Conservation (phyloP, 2,797 vertebrate species). For the Hirundo rustica region DNA sequence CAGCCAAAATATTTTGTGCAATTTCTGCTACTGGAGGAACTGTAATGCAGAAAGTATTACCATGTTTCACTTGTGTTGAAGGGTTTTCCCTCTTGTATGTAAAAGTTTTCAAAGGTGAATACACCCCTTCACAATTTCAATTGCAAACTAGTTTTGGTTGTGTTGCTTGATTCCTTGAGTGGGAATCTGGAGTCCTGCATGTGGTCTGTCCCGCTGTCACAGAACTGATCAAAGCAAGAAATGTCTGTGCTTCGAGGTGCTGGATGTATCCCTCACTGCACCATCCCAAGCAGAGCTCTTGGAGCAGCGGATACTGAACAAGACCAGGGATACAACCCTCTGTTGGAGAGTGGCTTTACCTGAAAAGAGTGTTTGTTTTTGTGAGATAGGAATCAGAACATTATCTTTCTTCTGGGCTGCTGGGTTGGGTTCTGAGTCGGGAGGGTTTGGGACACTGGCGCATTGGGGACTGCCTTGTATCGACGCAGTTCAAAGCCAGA, state of each 20-base stretch:
- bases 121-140: background rate
- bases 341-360: background rate
- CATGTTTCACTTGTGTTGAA: accelerated
- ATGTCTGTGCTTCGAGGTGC: accelerated
- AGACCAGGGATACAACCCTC: background rate
- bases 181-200: background rate
- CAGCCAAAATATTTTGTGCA: background rate
- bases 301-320: background rate
- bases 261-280: background rate
- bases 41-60: background rate
- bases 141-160: background rate
- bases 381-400: background rate
- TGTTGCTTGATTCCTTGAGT: background rate
- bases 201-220: background rate
- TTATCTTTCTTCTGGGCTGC: background rate
- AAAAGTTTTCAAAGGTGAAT: background rate
- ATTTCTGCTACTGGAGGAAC: background rate
- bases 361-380: constrained; percentile 19
- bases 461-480: background rate
- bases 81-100: background rate
- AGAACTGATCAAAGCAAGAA: accelerated
- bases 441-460: background rate
- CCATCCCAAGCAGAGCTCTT: background rate
- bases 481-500: background rate
- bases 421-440: background rate